These are phyloP conservation scores for Aphis craccivora DNA, from an alignment of 1,140 invertebrate genomes.

Conservation along the genomic window DNA sequence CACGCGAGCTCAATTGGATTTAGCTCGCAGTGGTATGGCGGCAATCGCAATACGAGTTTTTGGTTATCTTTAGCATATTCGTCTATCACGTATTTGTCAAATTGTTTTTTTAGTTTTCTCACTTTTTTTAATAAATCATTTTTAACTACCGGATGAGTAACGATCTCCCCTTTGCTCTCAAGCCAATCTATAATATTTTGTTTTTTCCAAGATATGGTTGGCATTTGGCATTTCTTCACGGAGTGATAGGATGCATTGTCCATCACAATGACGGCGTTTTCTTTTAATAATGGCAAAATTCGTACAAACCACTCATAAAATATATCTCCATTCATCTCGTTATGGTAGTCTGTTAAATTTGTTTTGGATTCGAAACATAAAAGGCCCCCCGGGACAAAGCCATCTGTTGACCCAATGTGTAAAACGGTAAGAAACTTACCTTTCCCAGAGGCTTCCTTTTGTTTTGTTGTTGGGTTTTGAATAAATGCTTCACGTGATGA, in stretches of 20 bases:
- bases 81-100: no score
- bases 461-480: not conserved
- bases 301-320: conserved; percentile 1
- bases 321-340: not conserved
- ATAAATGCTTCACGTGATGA: not conserved
- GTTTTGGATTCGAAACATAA: not conserved
- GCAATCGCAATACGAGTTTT: no score
- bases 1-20: no score
- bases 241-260: not conserved
- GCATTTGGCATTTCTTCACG: not conserved
- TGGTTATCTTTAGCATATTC: no score
- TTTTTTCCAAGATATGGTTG: conserved; percentile 20
- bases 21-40: no score
- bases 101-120: no score
- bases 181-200: not conserved
- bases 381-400: no score
- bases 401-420: no score
- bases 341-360: not conserved
- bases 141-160: no score
- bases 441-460: no score
- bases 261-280: not conserved
- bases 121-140: no score
- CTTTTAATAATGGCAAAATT: not conserved
- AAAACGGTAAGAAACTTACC: no score
- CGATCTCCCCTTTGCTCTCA: not conserved